A percentile compares a stretch with the other conserved stretches of the same genome.
Conservation (phyloP, 2,888 invertebrate species). For the Trichogramma evanescens region DNA sequence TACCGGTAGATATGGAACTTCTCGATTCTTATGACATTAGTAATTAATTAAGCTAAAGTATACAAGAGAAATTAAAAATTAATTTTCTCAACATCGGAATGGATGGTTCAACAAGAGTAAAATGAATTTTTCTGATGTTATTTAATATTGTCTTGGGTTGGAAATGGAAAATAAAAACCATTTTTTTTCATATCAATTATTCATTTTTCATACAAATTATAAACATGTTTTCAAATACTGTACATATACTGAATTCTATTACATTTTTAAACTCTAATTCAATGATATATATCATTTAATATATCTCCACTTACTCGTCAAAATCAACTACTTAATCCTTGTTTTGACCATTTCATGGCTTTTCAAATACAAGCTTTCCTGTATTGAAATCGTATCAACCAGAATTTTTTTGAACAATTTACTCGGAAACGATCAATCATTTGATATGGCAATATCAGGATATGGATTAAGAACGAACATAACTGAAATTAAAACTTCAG, state of each 20-base stretch:
- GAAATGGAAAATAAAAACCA: background rate
- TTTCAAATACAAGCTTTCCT: too few species aligned
- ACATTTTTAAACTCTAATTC: slow-evolving; percentile 49
- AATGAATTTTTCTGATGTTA: too few species aligned
- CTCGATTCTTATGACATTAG: too few species aligned
- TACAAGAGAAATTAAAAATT: too few species aligned
- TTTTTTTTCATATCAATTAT: slow-evolving; percentile 45
- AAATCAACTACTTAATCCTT: slow-evolving; percentile 47
- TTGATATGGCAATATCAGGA: slow-evolving; percentile 66
- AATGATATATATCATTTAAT: slow-evolving; percentile 50
- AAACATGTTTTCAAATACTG: slow-evolving; percentile 78
- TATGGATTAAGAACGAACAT: slow-evolving; percentile 50
- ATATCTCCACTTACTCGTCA: slow-evolving; percentile 45
- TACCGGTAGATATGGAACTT: too few species aligned
- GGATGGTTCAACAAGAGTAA: too few species aligned
- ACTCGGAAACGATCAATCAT: slow-evolving; percentile 45
- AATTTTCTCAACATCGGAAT: too few species aligned
- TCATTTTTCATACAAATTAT: slow-evolving; percentile 72
- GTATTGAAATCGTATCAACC: too few species aligned
- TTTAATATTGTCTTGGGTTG: too few species aligned
- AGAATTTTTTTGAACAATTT: slow-evolving; percentile 29
- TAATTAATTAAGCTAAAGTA: too few species aligned
- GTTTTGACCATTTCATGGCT: slow-evolving; percentile 42
- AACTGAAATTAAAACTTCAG: slow-evolving; percentile 20
- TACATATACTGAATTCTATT: slow-evolving; percentile 55